Evolutionary conservation across 2,888 invertebrate genomes (phyloP).

Genomic region (Tipula lateralis): DNA sequence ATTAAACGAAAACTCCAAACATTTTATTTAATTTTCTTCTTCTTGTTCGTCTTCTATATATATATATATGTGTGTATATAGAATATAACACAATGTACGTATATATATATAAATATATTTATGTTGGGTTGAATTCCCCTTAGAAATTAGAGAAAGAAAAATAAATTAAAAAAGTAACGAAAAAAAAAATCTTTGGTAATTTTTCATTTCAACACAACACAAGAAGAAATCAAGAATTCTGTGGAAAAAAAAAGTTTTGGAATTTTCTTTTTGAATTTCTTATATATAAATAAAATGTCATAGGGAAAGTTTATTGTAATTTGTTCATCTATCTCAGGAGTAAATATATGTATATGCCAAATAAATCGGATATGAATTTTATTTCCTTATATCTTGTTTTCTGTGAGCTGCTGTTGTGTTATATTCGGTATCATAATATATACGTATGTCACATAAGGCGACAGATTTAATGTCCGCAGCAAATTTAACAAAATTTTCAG

Average conservation of each 20-base stretch:
- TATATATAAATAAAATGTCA: neutral
- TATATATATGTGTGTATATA: no score
- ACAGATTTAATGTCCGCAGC: neutral
- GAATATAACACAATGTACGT: neutral
- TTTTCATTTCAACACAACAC: conserved; percentile 19
- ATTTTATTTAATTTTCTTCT: neutral
- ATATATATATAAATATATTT: no score
- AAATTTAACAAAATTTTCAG: neutral
- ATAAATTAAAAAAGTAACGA: neutral
- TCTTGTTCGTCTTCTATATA: neutral
- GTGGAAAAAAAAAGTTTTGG: neutral
- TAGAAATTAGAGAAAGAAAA: conserved; percentile 4
- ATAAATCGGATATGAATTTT: neutral
- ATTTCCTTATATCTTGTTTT: neutral
- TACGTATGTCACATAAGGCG: neutral
- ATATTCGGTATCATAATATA: neutral
- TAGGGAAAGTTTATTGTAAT: neutral
- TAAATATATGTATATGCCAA: neutral
- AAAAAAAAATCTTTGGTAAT: neutral
- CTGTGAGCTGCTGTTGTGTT: neutral
- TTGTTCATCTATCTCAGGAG: neutral
- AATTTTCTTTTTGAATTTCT: neutral
- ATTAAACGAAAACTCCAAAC: neutral
- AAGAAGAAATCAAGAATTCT: conserved; percentile 5
- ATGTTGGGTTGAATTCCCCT: conserved; percentile 9